phyloP scores from a whole-genome alignment of 1,140 invertebrate species.

The Sweltsa coloradensis region DNA sequence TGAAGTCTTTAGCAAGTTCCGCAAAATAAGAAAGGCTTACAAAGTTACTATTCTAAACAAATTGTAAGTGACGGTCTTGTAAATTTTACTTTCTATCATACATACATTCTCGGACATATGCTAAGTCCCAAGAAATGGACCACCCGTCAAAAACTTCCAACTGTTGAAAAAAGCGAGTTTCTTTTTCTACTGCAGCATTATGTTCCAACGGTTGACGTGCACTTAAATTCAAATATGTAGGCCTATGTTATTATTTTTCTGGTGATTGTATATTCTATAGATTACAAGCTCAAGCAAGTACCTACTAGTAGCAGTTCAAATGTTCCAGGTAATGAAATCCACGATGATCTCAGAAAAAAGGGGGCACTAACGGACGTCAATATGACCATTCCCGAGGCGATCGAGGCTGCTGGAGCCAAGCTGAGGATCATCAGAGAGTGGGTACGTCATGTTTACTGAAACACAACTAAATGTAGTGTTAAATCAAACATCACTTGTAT shows the following conservation, averaged over 20 bases:
- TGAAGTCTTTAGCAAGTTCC: no score
- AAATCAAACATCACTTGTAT: no score
- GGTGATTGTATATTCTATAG: no score
- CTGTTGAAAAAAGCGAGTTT: background rate
- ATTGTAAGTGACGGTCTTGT: background rate
- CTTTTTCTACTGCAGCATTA: background rate
- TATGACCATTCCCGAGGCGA: conserved; percentile 12
- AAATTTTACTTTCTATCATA: no score
- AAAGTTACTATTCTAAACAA: background rate
- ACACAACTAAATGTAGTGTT: no score
- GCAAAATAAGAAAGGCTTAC: background rate
- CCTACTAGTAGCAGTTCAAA: no score
- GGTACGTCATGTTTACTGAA: no score
- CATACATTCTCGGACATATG: no score
- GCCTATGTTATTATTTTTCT: no score
- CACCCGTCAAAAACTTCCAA: background rate
- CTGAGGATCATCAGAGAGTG: conserved; percentile 7
- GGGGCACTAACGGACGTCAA: conserved; percentile 10
- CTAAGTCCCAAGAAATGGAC: background rate
- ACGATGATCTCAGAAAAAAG: background rate
- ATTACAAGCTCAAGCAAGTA: background rate
- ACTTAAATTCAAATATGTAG: background rate
- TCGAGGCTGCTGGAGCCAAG: conserved; percentile 8
- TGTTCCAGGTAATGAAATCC: conserved; percentile 7
- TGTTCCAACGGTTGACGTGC: background rate